Conservation (phyloP, 2,797 vertebrate species). For the Intellagama lesueurii region DNA sequence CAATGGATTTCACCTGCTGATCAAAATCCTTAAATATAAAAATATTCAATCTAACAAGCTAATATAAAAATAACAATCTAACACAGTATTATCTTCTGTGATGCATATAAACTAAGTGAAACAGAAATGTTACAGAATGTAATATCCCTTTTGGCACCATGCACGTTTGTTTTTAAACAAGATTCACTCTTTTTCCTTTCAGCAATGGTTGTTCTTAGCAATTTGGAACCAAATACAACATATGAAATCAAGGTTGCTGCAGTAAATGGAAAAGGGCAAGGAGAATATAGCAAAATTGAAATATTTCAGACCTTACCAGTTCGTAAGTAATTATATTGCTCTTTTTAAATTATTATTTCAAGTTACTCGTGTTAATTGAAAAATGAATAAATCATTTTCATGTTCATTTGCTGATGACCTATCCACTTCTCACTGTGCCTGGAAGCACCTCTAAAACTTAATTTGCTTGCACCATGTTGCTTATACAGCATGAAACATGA, state of each 20-base stretch:
- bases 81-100: background rate
- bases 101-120: constrained; percentile 20
- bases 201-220: constrained; percentile 92
- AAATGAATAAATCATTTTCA: background rate
- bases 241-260: constrained; percentile 96
- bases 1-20: too few relatives aligned
- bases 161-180: background rate
- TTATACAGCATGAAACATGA: too few relatives aligned
- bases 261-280: constrained; percentile 97
- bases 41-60: too few relatives aligned
- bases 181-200: constrained; percentile 48
- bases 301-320: constrained; percentile 96
- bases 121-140: background rate
- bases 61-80: too few relatives aligned
- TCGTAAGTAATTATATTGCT: constrained; percentile 83
- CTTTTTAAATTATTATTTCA: background rate
- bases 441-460: too few relatives aligned
- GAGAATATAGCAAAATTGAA: constrained; percentile 94
- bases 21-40: too few relatives aligned
- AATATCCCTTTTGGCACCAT: background rate
- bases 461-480: too few relatives aligned
- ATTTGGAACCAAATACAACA: constrained; percentile 95
- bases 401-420: background rate
- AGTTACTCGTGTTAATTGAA: background rate
- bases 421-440: background rate